Conservation (phyloP, 2,888 invertebrate species). For the Eumacrocentrus americanus region DNA sequence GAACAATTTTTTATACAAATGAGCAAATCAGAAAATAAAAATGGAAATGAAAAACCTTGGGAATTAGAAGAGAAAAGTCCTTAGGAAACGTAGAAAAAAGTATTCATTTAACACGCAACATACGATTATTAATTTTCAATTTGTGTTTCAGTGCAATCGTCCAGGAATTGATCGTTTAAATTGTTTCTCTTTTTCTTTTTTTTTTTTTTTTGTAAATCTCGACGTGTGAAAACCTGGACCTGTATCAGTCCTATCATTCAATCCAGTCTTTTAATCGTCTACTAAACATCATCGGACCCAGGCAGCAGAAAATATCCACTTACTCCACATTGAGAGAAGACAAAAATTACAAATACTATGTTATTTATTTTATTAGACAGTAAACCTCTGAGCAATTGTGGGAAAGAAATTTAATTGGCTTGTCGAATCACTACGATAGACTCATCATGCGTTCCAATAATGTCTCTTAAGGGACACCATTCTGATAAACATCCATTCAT, state of each 20-base stretch:
- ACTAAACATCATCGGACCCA: background rate
- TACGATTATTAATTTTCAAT: no score
- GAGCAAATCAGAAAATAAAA: no score
- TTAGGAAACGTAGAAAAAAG: background rate
- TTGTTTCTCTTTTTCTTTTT: no score
- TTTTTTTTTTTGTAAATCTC: no score
- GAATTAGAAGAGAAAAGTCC: background rate
- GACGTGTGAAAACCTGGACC: no score
- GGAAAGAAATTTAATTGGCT: conserved; percentile 14
- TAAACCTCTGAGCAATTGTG: background rate
- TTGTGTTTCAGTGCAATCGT: no score
- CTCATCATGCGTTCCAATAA: conserved; percentile 17
- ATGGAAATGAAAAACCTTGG: conserved; percentile 12
- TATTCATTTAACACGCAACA: no score
- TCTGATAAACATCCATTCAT: conserved; percentile 29
- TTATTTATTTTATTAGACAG: background rate
- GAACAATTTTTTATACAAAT: conserved; percentile 50
- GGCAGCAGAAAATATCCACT: conserved; percentile 6
- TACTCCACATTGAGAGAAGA: conserved; percentile 6
- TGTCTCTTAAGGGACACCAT: conserved; percentile 18
- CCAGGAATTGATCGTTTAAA: no score
- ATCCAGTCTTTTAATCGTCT: background rate
- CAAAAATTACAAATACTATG: background rate
- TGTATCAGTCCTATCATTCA: no score
- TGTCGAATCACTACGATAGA: conserved; percentile 20